phyloP scores from a whole-genome alignment of 1,140 invertebrate species.

The Zaprionus inermis region DNA sequence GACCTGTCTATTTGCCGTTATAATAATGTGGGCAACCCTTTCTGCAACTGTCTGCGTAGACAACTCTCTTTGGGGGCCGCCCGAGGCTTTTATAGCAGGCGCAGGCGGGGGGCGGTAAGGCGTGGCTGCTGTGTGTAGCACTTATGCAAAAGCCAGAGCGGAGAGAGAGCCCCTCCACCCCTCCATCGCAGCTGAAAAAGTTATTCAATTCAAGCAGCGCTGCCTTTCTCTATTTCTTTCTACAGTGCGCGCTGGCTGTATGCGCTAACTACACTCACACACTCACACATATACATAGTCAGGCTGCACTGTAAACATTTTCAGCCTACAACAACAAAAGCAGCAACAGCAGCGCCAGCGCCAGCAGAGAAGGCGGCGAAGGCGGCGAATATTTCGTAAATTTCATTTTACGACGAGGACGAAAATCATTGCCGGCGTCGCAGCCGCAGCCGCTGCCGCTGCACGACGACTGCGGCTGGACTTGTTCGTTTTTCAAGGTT shows the following conservation, averaged over 20 bases:
- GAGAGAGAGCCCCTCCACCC: constrained; percentile 2
- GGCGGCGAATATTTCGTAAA: constrained; percentile 69
- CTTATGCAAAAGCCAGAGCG: constrained; percentile 63
- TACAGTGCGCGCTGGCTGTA: neutral
- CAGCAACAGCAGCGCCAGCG: constrained; percentile 25
- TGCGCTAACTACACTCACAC: neutral
- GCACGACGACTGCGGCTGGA: constrained; percentile 57
- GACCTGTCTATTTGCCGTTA: constrained; percentile 31
- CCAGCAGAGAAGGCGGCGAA: constrained; percentile 28
- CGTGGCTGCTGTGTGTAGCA: constrained; percentile 14
- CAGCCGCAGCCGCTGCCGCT: constrained; percentile 13
- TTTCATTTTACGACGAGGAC: constrained; percentile 76
- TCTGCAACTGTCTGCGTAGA: constrained; percentile 35
- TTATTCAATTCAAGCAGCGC: constrained; percentile 2
- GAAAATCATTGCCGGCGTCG: constrained; percentile 72
- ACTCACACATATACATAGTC: too few species aligned
- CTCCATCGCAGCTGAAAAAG: neutral
- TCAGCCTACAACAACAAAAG: constrained; percentile 38
- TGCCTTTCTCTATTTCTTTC: neutral
- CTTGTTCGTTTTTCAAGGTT: constrained; percentile 83
- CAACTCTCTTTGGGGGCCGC: constrained; percentile 10
- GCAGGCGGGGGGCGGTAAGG: neutral
- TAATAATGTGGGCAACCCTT: constrained; percentile 56
- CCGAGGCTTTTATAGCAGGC: constrained; percentile 7
- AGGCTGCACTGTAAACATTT: constrained; percentile 6